Evolutionary conservation across 2,888 invertebrate species (phyloP).

Genomic region (Lithophane semibrunnea): DNA sequence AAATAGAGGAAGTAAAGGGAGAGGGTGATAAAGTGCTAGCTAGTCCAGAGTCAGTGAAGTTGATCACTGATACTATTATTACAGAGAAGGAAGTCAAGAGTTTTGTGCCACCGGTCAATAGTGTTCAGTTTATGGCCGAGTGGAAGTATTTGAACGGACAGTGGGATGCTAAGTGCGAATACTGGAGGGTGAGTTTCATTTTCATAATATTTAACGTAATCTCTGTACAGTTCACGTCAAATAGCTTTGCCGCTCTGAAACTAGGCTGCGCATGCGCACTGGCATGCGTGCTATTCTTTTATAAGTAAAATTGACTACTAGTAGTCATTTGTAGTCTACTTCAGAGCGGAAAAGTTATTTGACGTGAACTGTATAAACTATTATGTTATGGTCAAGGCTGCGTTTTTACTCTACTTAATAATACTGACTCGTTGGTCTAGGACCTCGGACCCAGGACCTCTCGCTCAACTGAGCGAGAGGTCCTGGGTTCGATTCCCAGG

Average conservation of each 20-base stretch:
- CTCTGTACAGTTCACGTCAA: not conserved
- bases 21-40: conserved; percentile 58
- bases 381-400: not conserved
- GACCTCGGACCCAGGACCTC: too few species aligned
- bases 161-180: conserved; percentile 88
- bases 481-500: too few species aligned
- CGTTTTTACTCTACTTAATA: too few species aligned
- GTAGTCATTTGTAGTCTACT: too few species aligned
- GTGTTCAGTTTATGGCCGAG: conserved; percentile 92
- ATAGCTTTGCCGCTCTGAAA: too few species aligned
- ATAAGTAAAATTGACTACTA: too few species aligned
- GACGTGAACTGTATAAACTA: not conserved
- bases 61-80: conserved; percentile 69
- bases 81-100: conserved; percentile 71
- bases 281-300: too few species aligned
- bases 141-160: conserved; percentile 91
- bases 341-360: too few species aligned
- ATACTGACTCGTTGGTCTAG: too few species aligned
- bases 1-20: conserved; percentile 37
- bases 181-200: conserved; percentile 89
- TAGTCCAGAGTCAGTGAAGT: conserved; percentile 77
- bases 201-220: not conserved
- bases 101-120: conserved; percentile 89
- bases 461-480: too few species aligned
- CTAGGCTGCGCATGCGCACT: too few species aligned